phyloP scores from a whole-genome alignment of 2,888 invertebrate species.

The Leptinotarsa peninsularis region DNA sequence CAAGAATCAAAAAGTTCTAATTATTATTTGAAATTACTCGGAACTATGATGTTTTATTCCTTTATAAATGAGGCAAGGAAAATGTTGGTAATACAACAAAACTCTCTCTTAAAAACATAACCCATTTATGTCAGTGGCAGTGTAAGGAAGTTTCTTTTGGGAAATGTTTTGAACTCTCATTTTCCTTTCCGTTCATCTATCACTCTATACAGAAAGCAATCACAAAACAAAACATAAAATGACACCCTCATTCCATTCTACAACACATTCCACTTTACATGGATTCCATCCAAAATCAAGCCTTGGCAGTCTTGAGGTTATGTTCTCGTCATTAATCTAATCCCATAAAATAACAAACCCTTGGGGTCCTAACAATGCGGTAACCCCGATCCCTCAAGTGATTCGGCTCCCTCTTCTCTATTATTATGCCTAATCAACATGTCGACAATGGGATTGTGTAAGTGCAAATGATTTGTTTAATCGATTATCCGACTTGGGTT shows the following conservation, averaged over 20 bases:
- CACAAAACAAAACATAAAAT: no score
- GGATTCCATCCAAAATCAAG: constrained; percentile 30
- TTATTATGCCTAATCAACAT: constrained; percentile 45
- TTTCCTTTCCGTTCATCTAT: no score
- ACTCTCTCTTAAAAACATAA: no score
- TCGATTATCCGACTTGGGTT: constrained; percentile 26
- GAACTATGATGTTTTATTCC: no score
- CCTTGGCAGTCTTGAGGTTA: constrained; percentile 38
- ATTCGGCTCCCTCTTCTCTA: constrained; percentile 27
- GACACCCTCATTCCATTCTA: neutral
- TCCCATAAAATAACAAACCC: constrained; percentile 39
- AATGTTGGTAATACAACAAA: no score
- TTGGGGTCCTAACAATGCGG: constrained; percentile 28
- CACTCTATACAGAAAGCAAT: no score
- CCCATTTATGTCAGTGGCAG: no score
- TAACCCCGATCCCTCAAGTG: constrained; percentile 21
- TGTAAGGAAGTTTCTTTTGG: no score
- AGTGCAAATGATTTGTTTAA: constrained; percentile 46
- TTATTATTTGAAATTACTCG: no score
- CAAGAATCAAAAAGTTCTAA: no score
- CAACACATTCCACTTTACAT: constrained; percentile 3
- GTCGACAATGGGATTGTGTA: constrained; percentile 45
- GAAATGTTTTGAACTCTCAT: no score
- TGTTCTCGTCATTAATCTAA: constrained; percentile 40
- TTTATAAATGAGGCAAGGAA: no score